phyloP scores from a whole-genome alignment of 2,113 vertebrate genomes.

The Nannobrachium achirus region DNA sequence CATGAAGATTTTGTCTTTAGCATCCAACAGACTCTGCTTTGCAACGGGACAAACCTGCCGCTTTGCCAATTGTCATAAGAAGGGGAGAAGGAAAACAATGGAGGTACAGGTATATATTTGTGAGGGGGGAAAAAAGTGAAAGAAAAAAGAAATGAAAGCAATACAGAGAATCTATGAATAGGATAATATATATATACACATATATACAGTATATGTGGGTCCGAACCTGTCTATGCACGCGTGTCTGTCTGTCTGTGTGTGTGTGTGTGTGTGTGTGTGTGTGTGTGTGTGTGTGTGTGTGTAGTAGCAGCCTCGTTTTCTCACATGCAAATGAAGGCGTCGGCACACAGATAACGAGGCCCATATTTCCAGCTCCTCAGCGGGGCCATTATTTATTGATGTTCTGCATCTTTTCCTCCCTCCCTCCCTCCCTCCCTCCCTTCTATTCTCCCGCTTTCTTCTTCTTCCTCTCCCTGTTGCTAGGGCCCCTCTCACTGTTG shows the following conservation, averaged over 20 bases:
- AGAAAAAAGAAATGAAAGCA: constrained; percentile 54
- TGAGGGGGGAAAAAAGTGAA: constrained; percentile 48
- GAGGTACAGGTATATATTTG: too few relatives aligned
- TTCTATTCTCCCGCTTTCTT: constrained; percentile 66
- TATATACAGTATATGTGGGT: constrained; percentile 44
- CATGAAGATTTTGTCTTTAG: too few relatives aligned
- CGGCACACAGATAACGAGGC: constrained; percentile 81
- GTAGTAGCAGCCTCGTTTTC: constrained; percentile 73
- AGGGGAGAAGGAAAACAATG: constrained; percentile 39
- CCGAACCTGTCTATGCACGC: constrained; percentile 16
- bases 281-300: constrained; percentile 29
- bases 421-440: constrained; percentile 51
- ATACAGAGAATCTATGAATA: constrained; percentile 66
- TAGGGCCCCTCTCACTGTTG: constrained; percentile 72
- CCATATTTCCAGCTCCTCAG: constrained; percentile 83
- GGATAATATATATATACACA: constrained; percentile 13
- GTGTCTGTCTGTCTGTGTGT: constrained; percentile 39
- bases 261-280: constrained; percentile 23
- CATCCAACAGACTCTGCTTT: too few relatives aligned
- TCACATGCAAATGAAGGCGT: constrained; percentile 82
- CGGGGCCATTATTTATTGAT: constrained; percentile 86
- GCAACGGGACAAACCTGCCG: too few relatives aligned
- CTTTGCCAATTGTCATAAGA: constrained; percentile 34
- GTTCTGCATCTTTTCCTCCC: constrained; percentile 77
- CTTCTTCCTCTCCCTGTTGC: constrained; percentile 79